Base-by-base conservation (phyloP, 2,888 invertebrate species). In the Nineta flava region DNA sequence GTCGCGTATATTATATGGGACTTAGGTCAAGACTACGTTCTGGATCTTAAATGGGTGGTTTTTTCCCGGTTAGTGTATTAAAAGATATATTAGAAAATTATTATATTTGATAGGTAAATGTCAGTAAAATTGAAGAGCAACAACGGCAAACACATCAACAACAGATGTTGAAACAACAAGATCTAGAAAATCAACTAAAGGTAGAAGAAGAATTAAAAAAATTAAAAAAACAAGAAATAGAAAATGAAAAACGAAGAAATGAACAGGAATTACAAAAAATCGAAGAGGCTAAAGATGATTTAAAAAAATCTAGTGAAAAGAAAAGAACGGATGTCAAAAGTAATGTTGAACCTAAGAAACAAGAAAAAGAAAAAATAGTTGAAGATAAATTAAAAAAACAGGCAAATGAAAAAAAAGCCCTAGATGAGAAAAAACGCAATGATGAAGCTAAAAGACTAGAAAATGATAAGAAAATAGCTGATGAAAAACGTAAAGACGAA, bases 401-500 rank as follows among this genome's bases (percentile, higher is more conserved):
- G 9, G 17, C 17, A 38, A 47, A 32, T 12, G 16, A 35, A 10
- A 21, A 45, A 26, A 19, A 45, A 35, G 34, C 10, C 7, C 12
- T 12, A 35, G 44, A 65, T 62, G 51, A 53, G 43, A 51, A 53
- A 51, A 52, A 58, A 59, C 49, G 58, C 52, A 70, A 70, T 54
- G 62, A 68, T 46, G 58, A 60, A 47, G 64, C 62, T 50, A 68
- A 68, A 52, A 70, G 72, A 53, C 60, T 64, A 51, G 63, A 72
- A 47, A 68, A 72, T 51, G 65, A 69, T 52, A 62, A 60, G 52
- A 60, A 69, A 53, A 71, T 72, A 16, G 70, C 69, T 2, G 71
- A 72, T 42, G 71, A 71, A 50, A 70, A 67, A 53, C 62, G 67
- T 32, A 70, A 71, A 54, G 71, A 70, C 52, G 74, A 73, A 51